Conservation (phyloP, 1,140 invertebrate species). For the Dendrolimus punctatus region DNA sequence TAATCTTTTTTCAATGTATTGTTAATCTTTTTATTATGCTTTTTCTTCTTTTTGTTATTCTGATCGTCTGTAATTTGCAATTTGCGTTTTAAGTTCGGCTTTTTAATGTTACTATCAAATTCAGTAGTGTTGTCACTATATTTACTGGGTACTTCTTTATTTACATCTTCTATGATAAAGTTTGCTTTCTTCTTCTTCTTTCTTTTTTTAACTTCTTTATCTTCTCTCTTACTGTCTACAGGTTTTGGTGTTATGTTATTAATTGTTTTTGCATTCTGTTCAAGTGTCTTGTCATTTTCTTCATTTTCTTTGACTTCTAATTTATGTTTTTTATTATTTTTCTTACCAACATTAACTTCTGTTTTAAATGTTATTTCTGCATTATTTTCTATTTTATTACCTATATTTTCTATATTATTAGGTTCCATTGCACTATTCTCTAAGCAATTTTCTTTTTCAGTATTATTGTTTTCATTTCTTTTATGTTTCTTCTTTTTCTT, state of each 20-base stretch:
- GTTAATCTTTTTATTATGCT: conserved; percentile 18
- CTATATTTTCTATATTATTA: too few species aligned
- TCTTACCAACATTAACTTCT: too few species aligned
- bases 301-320: conserved; percentile 1
- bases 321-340: too few species aligned
- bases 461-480: conserved; percentile 7
- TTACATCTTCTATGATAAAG: conserved; percentile 14
- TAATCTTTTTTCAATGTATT: conserved; percentile 16
- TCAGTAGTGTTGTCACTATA: conserved; percentile 1
- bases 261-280: too few species aligned
- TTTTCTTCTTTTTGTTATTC: conserved; percentile 5
- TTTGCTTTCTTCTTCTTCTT: conserved; percentile 21
- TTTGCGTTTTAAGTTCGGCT: conserved; percentile 18
- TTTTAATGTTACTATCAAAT: conserved; percentile 17
- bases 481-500: conserved; percentile 23
- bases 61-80: conserved; percentile 8
- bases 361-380: too few species aligned
- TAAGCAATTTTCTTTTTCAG: conserved; percentile 15
- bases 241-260: background rate
- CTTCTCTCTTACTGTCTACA: conserved; percentile 3
- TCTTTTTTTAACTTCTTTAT: conserved; percentile 7
- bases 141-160: conserved; percentile 15
- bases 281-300: too few species aligned
- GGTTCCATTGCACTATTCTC: background rate
- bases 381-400: too few species aligned